A percentile compares a stretch with the other conserved stretches of the same genome.
Evolutionary conservation across 2,888 invertebrate species (phyloP).

Genomic region (Drosophila barbarae): DNA sequence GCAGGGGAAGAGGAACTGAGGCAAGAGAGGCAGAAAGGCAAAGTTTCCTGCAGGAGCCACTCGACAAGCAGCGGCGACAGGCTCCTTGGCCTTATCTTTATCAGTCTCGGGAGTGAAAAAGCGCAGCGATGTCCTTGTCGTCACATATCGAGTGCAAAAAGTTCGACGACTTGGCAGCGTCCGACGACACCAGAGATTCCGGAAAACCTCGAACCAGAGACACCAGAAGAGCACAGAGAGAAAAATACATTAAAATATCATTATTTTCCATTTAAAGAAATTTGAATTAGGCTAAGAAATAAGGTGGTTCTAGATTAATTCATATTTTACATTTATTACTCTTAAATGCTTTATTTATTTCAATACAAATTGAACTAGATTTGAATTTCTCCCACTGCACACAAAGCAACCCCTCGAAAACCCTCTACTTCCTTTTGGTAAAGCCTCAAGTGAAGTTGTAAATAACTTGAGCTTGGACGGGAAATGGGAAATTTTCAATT

Average conservation of each 20-base stretch:
- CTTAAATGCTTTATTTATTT: neutral
- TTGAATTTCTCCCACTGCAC: neutral
- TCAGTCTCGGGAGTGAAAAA: constrained; percentile 53
- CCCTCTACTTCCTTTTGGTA: constrained; percentile 5
- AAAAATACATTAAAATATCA: neutral
- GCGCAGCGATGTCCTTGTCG: constrained; percentile 48
- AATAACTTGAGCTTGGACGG: constrained; percentile 45
- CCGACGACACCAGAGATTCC: constrained; percentile 20
- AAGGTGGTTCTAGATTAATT: no score
- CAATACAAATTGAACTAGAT: neutral
- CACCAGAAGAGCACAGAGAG: neutral
- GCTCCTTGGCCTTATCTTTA: constrained; percentile 69
- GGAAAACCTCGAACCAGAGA: constrained; percentile 4
- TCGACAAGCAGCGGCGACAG: constrained; percentile 40
- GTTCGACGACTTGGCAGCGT: constrained; percentile 46
- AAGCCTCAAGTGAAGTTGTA: constrained; percentile 47
- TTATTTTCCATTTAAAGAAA: neutral
- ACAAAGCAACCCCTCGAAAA: constrained; percentile 29
- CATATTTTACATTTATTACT: accelerated
- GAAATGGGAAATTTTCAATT: constrained; percentile 59
- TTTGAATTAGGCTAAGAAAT: neutral
- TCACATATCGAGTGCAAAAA: constrained; percentile 47
- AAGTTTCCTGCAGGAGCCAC: constrained; percentile 52
- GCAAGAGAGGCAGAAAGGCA: constrained; percentile 36
- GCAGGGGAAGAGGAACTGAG: constrained; percentile 5